These are phyloP conservation scores for Nephrotoma flavescens DNA, from an alignment of 2,888 invertebrate genomes.

Conservation along the genomic window DNA sequence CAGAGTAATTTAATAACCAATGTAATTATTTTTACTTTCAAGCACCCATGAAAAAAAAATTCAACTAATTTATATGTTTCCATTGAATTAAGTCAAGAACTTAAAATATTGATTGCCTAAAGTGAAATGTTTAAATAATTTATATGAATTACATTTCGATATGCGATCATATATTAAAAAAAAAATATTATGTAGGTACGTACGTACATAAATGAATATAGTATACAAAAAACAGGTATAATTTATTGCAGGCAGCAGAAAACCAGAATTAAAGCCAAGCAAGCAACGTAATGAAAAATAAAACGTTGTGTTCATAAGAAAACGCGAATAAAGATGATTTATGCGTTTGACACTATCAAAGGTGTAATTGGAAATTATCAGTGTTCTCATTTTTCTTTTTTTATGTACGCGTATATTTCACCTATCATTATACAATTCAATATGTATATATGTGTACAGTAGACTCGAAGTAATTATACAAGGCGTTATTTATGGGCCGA, in stretches of 20 bases:
- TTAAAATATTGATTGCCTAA: background rate
- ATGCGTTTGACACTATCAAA: background rate
- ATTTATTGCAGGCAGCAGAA: background rate
- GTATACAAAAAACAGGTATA: background rate
- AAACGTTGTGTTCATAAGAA: background rate
- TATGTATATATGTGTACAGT: background rate
- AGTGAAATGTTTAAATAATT: background rate
- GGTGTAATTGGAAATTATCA: background rate
- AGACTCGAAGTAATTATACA: background rate
- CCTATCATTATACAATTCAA: background rate
- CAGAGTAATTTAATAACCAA: background rate
- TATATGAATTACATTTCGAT: background rate
- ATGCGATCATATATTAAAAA: background rate
- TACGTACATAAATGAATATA: background rate
- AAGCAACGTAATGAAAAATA: background rate
- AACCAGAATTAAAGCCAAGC: background rate
- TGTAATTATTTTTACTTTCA: background rate
- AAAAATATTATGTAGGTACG: background rate
- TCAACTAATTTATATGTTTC: background rate
- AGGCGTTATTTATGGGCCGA: background rate
- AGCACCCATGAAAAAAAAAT: background rate
- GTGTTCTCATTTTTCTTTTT: background rate
- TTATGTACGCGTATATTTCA: background rate
- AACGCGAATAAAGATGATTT: background rate
- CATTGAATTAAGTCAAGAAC: background rate